Conservation (phyloP, 2,113 vertebrate genomes). For the Geococcyx californianus region DNA sequence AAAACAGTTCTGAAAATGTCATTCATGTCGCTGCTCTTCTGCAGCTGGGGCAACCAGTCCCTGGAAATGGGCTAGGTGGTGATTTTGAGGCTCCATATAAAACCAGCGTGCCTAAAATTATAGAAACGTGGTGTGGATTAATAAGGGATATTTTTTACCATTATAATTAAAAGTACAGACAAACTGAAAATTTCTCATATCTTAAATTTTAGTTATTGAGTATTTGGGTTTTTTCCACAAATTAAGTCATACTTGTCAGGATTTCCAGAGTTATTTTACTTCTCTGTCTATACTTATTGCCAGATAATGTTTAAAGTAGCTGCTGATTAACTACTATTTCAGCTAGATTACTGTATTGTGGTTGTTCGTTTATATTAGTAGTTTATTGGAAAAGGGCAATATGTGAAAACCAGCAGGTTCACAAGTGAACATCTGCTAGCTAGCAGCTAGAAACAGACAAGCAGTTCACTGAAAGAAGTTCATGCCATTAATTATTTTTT, state of each 20-base stretch:
- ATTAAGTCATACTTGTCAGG: not conserved
- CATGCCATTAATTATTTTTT: not conserved
- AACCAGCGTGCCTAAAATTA: not conserved
- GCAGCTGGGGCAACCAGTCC: not conserved
- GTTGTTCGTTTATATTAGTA: not conserved
- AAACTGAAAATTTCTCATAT: not conserved
- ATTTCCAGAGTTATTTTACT: not conserved
- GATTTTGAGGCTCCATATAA: not conserved
- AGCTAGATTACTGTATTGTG: not conserved
- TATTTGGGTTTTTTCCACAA: not conserved
- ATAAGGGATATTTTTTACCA: not conserved
- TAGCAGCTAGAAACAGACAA: not conserved
- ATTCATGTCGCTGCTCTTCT: not conserved
- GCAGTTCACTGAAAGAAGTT: not conserved
- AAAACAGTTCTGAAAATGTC: not conserved
- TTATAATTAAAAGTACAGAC: not conserved
- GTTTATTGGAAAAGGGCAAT: not conserved
- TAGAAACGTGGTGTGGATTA: accelerated
- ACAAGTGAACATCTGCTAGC: not conserved
- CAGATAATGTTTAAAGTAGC: not conserved
- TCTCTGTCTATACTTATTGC: not conserved
- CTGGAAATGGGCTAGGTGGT: not conserved
- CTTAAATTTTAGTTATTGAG: not conserved
- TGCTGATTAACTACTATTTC: not conserved
- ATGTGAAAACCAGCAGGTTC: not conserved